Evolutionary conservation across 1,140 invertebrate genomes (phyloP).

Genomic region (Papilio xuthus): DNA sequence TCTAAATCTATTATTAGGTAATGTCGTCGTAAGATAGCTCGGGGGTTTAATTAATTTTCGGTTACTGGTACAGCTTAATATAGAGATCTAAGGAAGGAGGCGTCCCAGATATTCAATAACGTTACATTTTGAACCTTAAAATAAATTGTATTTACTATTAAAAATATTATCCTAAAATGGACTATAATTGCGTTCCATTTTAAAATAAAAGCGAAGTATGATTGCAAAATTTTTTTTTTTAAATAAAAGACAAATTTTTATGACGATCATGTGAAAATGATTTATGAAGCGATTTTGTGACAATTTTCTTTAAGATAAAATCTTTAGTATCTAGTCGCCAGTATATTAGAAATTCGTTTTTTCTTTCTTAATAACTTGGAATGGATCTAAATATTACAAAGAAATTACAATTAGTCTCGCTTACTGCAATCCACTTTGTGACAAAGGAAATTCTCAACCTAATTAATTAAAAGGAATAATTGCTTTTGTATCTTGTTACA

Average conservation of each 20-base stretch:
- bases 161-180: background rate
- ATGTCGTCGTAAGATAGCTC: slow-evolving; percentile 68
- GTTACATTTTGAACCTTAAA: background rate
- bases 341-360: background rate
- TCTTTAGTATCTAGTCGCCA: background rate
- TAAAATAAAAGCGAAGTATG: too few species aligned
- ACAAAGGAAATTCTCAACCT: slow-evolving; percentile 6
- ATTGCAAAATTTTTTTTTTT: too few species aligned
- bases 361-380: slow-evolving; percentile 9
- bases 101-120: slow-evolving; percentile 42
- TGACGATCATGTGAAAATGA: too few species aligned
- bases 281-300: background rate
- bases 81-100: slow-evolving; percentile 34
- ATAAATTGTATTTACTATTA: background rate
- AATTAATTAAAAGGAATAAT: slow-evolving; percentile 5
- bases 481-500: background rate
- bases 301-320: background rate
- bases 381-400: slow-evolving; percentile 1
- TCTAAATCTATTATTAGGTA: slow-evolving; percentile 67
- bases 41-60: slow-evolving; percentile 71
- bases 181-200: background rate
- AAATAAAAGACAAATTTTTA: too few species aligned
- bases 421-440: slow-evolving; percentile 21
- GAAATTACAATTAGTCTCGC: slow-evolving; percentile 8
- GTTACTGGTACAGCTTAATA: slow-evolving; percentile 46